Evolutionary conservation across 2,888 invertebrate species (phyloP).

Genomic region (Baccha elongata): DNA sequence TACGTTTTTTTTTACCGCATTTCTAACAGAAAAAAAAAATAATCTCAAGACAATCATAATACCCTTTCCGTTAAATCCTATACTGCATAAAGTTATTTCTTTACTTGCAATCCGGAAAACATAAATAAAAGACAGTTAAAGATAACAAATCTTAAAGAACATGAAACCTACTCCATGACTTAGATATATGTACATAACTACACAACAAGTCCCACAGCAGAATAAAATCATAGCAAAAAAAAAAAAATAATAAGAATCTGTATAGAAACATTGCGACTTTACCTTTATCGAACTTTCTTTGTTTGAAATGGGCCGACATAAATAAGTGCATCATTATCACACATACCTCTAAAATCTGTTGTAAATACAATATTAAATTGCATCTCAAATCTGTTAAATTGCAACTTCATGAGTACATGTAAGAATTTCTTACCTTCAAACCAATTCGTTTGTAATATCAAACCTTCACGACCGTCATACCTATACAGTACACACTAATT

Average conservation of each 20-base stretch:
- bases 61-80: conserved; percentile 26
- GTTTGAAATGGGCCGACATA: conserved; percentile 24
- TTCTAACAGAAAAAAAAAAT: neutral
- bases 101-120: conserved; percentile 29
- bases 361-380: neutral
- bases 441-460: conserved; percentile 5
- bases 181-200: neutral
- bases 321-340: neutral
- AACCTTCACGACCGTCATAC: no score
- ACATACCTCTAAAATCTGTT: neutral
- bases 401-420: neutral
- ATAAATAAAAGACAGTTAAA: conserved; percentile 16
- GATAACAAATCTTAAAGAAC: neutral
- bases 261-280: neutral
- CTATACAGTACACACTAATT: no score
- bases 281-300: conserved; percentile 25
- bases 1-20: neutral
- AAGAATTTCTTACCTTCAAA: conserved; percentile 5
- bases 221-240: neutral
- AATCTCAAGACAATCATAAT: neutral
- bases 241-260: neutral
- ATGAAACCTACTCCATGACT: conserved; percentile 7
- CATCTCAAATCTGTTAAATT: neutral
- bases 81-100: neutral
- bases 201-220: neutral